Evolutionary conservation across 2,113 vertebrate species (phyloP).

Genomic region (Microcebus tavaratra): DNA sequence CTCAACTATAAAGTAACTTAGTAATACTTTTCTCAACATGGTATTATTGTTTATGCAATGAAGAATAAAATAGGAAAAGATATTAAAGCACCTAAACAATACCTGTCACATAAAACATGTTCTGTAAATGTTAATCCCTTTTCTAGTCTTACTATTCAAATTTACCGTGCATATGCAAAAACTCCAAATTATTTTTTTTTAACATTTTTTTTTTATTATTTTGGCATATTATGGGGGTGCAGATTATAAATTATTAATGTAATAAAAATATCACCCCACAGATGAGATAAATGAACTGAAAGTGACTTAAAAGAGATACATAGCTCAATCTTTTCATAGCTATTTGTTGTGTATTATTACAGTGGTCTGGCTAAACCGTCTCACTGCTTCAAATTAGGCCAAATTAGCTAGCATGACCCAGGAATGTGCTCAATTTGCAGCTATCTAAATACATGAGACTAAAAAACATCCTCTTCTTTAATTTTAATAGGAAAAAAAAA

Average conservation of each 20-base stretch:
- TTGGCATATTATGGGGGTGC: no score
- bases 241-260: slow-evolving; percentile 45
- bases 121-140: not conserved
- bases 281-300: slow-evolving; percentile 29
- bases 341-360: not conserved
- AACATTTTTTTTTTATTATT: no score
- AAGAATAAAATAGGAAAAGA: slow-evolving; percentile 4
- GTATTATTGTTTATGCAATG: not conserved
- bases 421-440: not conserved
- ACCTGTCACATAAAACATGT: not conserved
- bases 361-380: not conserved
- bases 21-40: slow-evolving; percentile 1
- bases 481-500: not conserved
- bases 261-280: not conserved
- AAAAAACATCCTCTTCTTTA: slow-evolving; percentile 10
- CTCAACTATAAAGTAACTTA: slow-evolving; percentile 1
- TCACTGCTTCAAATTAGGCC: not conserved
- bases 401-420: not conserved
- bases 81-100: not conserved
- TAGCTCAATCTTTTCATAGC: not conserved
- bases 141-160: not conserved
- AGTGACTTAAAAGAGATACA: not conserved
- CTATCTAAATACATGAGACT: slow-evolving; percentile 32
- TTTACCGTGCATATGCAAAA: not conserved
- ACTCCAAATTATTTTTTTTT: not conserved